Base-by-base conservation (phyloP, 2,888 invertebrate genomes). In the Callinectes sapidus region DNA sequence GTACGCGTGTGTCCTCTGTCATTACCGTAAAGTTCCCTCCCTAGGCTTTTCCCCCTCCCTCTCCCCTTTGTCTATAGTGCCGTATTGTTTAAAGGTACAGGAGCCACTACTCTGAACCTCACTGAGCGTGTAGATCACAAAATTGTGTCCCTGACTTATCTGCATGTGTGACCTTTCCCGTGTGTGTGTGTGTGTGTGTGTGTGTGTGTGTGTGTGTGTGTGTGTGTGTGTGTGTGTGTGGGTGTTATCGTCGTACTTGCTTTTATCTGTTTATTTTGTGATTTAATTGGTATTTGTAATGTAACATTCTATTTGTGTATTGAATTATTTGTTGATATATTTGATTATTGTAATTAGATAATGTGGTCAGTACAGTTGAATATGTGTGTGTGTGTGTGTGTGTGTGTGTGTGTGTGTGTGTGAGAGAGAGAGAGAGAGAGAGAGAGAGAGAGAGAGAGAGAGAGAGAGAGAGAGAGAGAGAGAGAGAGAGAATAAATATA, bases 181-280 rank as follows among this genome's bases (percentile, higher is more conserved):
- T 61, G 18, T 18, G 61, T 61, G 61, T 61, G 61, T 61, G 61
- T 61, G 39, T n/a, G 66, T n/a, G 66, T n/a, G 66, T n/a, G 66
- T n/a, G 66, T n/a, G 66, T n/a, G 66, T n/a, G 66, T n/a, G 66
- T n/a, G 66, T n/a, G 66, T n/a, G 66, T n/a, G 66, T n/a, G 66
- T n/a, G 55, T 55, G 55, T 55, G 61, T 61, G 18, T 18, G 61
- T 61, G 61, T 61, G 61, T 61, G 61, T 61, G 61, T 16, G 61
- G 13, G 23, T 16, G 13, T 23, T 61, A 61, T 61, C 61, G 23
- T 61, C 3, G 61, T 61, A 23, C 18, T 18, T 61, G 61, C 18
- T 16, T 61, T 48, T 48, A 48, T 10, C 48, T 48, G 48, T 48
- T 48, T 48, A 48, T 48, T 48, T 48, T 48, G 48, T 48, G 48